Evolutionary conservation across 2,113 vertebrate species (phyloP).

Genomic region (Pogona vitticeps): DNA sequence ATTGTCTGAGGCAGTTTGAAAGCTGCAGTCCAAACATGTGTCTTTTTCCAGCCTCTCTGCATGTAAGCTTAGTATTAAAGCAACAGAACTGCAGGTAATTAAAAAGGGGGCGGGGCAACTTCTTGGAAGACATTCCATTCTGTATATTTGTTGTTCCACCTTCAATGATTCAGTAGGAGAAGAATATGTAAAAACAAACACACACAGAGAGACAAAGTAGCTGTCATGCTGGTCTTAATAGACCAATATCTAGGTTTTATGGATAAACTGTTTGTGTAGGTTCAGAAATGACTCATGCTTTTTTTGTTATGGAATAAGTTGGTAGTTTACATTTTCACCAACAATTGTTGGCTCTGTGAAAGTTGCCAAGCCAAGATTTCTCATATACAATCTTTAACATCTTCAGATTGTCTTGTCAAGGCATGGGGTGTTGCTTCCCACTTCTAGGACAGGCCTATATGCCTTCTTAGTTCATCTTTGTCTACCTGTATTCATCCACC

Average conservation of each 20-base stretch:
- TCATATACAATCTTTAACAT: not conserved
- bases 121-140: not conserved
- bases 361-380: not conserved
- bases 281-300: not conserved
- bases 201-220: not conserved
- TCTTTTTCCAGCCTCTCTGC: not conserved
- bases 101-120: not conserved
- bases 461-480: conserved; percentile 36
- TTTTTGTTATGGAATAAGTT: not conserved
- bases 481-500: not conserved
- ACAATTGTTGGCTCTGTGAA: not conserved
- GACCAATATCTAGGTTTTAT: not conserved
- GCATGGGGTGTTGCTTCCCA: too few relatives aligned
- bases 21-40: too few relatives aligned
- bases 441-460: not conserved
- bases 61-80: not conserved
- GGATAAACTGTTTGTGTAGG: not conserved
- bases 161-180: not conserved
- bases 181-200: not conserved
- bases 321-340: not conserved
- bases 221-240: not conserved
- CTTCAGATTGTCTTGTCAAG: not conserved
- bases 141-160: not conserved
- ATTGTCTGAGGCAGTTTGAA: too few relatives aligned
- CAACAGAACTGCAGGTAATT: too few relatives aligned